Evolutionary conservation across 1,140 invertebrate species (phyloP).

Genomic region (Camponotus pennsylvanicus): DNA sequence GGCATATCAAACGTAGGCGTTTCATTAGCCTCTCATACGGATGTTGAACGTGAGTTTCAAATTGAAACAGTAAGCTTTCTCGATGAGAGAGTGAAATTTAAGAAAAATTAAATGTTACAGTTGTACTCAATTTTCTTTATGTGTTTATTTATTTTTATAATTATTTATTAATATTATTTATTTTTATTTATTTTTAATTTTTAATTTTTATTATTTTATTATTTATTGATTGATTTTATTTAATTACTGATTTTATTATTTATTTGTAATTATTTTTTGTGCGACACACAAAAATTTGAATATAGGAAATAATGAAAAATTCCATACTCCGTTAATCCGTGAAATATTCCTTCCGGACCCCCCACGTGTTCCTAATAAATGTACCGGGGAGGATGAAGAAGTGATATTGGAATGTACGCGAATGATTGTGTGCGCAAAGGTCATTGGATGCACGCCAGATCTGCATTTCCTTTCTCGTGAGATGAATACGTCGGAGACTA

Average conservation of each 20-base stretch:
- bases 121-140: too few species aligned
- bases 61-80: not conserved
- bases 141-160: too few species aligned
- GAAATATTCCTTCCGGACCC: conserved; percentile 46
- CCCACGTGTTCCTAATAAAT: conserved; percentile 57
- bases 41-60: not conserved
- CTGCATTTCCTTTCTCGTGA: conserved; percentile 75
- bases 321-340: conserved; percentile 29
- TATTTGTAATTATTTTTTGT: not conserved
- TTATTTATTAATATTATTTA: too few species aligned
- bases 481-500: conserved; percentile 72
- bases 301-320: conserved; percentile 40
- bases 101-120: not conserved
- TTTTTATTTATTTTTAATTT: too few species aligned
- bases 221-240: too few species aligned
- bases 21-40: not conserved
- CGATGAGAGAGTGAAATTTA: not conserved
- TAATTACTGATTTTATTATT: too few species aligned
- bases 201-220: too few species aligned
- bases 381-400: conserved; percentile 44
- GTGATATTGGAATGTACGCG: conserved; percentile 53
- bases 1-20: not conserved
- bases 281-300: not conserved
- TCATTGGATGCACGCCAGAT: conserved; percentile 73
- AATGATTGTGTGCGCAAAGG: conserved; percentile 56